Evolutionary conservation across 30 jellyfish, hydroid and myxozoan genomes (phyloP).

Genomic region (Pseudorhiza aurosa): DNA sequence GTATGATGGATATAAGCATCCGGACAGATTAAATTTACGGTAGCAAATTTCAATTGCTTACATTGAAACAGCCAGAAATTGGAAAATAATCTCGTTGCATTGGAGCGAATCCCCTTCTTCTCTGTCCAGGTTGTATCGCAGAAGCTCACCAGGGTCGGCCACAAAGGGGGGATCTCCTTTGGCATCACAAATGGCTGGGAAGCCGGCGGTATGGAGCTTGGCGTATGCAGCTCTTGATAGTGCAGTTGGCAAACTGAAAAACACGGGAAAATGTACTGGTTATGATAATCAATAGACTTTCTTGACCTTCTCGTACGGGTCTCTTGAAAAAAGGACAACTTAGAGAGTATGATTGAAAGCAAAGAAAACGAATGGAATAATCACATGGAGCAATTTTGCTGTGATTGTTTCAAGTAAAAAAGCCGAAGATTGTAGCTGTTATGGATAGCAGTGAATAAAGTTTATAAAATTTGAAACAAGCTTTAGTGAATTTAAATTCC

Average conservation of each 20-base stretch:
- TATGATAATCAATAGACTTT: not conserved
- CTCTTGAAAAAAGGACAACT: too few species aligned
- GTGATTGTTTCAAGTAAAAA: too few species aligned
- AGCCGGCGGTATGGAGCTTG: slow-evolving; percentile 86
- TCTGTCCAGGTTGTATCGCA: slow-evolving; percentile 59
- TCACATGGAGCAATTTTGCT: too few species aligned
- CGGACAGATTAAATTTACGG: too few species aligned
- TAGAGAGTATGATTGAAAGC: too few species aligned
- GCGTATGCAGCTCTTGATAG: slow-evolving; percentile 87
- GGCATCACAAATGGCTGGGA: slow-evolving; percentile 79
- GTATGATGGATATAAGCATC: too few species aligned
- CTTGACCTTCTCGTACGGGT: too few species aligned
- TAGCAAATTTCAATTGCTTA: slow-evolving; percentile 1
- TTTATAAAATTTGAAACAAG: too few species aligned
- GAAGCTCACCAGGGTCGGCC: slow-evolving; percentile 78
- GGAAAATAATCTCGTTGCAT: slow-evolving; percentile 82
- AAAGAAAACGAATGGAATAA: too few species aligned
- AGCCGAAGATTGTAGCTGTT: too few species aligned
- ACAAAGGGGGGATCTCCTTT: slow-evolving; percentile 93
- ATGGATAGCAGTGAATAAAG: too few species aligned
- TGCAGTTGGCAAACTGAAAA: slow-evolving; percentile 37
- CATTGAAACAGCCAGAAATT: slow-evolving; percentile 83
- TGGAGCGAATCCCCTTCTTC: slow-evolving; percentile 87
- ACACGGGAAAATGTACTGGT: not conserved
- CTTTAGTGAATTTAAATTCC: too few species aligned